Base-by-base conservation (phyloP, 2,113 vertebrate species). In the Buteo buteo region DNA sequence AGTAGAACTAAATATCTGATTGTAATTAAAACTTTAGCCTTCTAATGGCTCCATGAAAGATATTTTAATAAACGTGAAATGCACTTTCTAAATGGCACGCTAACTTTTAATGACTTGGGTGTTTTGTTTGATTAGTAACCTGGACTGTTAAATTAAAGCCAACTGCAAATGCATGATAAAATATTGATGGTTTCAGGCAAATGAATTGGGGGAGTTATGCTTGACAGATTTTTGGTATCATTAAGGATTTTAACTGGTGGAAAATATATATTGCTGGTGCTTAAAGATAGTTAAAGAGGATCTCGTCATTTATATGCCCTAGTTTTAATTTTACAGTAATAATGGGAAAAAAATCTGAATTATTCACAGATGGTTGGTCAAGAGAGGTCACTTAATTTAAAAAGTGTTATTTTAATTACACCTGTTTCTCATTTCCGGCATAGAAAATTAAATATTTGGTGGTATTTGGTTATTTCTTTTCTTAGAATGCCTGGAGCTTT, bases 71-170 rank as follows among this genome's bases (percentile, higher is more conserved):
- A 98, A 98, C 96, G 98, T 98, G 98, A 98, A 98, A 98, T 98
- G 98, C 98, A 98, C 98, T 98, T 98, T 98, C 98, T 98, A 98
- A 98, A 98, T 98, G 98, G 98, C 98, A 98, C 52, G 96, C 98
- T 98, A 98, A 98, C 98, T 98, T 98, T 98, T 98, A 98, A 98
- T 98, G 98, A 98, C 98, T 98, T 98, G 98, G 98, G 98, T 98
- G 98, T 98, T 98, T 98, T 98, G 98, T 98, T 98, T 98, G 98
- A 98, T 98, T 98, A 98, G 98, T 98, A 98, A 98, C 98, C 98
- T 98, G 98, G 98, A 98, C 98, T 98, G 98, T 98, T 98, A 98
- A 98, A 98, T 98, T 98, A 98, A 98, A 98, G 98, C 98, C 98
- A 98, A 98, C 98, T 98, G 98, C 98, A 98, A 98, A 98, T 96